Evolutionary conservation across 2,113 vertebrate species (phyloP).

Genomic region (Varanus salvator): DNA sequence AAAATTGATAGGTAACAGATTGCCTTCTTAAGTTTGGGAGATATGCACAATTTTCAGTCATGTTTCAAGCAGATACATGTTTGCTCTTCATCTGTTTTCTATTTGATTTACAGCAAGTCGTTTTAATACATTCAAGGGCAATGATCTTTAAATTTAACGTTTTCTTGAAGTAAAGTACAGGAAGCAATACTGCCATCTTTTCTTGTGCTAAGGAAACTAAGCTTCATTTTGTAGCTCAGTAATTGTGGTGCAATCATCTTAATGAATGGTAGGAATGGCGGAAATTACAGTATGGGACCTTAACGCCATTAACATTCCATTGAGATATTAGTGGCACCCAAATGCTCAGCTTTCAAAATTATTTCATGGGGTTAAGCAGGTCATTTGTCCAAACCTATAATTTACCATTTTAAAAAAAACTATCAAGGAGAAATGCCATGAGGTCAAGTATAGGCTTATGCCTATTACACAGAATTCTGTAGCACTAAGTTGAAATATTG

Average conservation of each 20-base stretch:
- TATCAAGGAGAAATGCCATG: background rate
- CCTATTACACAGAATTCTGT: background rate
- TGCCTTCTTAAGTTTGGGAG: background rate
- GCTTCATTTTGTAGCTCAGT: slow-evolving; percentile 35
- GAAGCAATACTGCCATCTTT: slow-evolving; percentile 13
- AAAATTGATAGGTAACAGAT: background rate
- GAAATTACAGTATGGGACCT: slow-evolving; percentile 43
- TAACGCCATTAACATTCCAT: slow-evolving; percentile 47
- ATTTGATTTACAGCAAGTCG: slow-evolving; percentile 44
- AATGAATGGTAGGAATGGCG: slow-evolving; percentile 48
- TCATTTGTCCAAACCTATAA: slow-evolving; percentile 9
- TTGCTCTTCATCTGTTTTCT: slow-evolving; percentile 48
- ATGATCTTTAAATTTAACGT: slow-evolving; percentile 47
- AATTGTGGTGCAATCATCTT: slow-evolving; percentile 42
- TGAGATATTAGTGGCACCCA: background rate
- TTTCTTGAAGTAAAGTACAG: slow-evolving; percentile 50
- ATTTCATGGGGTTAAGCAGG: background rate
- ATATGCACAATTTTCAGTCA: background rate
- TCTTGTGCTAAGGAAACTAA: slow-evolving; percentile 51
- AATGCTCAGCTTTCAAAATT: background rate
- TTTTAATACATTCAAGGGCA: slow-evolving; percentile 47
- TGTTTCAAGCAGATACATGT: slow-evolving; percentile 42
- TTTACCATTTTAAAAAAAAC: background rate
- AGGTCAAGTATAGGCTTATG: background rate
- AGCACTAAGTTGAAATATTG: background rate